Evolutionary conservation across 1,140 invertebrate species (phyloP).

Genomic region (Muscidifurax raptorellus): DNA sequence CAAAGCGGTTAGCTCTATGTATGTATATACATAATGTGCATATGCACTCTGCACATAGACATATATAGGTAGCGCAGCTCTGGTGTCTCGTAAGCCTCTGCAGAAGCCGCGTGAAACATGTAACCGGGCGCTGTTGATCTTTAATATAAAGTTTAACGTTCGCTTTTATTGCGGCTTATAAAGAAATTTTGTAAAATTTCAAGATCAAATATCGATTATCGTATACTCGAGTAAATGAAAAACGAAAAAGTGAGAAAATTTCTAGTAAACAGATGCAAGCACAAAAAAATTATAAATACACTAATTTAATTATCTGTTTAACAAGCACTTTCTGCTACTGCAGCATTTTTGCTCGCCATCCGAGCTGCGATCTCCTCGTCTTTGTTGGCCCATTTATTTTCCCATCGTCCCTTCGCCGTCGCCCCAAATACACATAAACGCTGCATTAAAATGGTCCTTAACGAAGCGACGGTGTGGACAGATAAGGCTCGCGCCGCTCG

Average conservation of each 20-base stretch:
- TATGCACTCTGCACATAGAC: conserved; percentile 12
- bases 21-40: conserved; percentile 16
- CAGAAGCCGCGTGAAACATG: background rate
- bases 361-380: background rate
- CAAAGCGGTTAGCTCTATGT: conserved; percentile 41
- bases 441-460: conserved; percentile 42
- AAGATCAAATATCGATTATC: too few relatives aligned
- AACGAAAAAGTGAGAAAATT: too few relatives aligned
- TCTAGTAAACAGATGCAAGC: too few relatives aligned
- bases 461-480: conserved; percentile 45
- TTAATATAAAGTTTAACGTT: background rate
- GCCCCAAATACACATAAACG: conserved; percentile 6
- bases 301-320: background rate
- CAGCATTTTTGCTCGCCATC: background rate
- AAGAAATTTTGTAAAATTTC: too few relatives aligned
- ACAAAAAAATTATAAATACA: too few relatives aligned
- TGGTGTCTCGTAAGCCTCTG: background rate
- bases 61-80: background rate
- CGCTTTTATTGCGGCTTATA: too few relatives aligned
- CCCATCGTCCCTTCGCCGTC: background rate
- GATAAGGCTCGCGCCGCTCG: conserved; percentile 27
- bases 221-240: too few relatives aligned
- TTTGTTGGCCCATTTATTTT: background rate
- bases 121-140: background rate
- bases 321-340: background rate